phyloP scores from a whole-genome alignment of 2,888 invertebrate species.

The Netelia fuscicornis region DNA sequence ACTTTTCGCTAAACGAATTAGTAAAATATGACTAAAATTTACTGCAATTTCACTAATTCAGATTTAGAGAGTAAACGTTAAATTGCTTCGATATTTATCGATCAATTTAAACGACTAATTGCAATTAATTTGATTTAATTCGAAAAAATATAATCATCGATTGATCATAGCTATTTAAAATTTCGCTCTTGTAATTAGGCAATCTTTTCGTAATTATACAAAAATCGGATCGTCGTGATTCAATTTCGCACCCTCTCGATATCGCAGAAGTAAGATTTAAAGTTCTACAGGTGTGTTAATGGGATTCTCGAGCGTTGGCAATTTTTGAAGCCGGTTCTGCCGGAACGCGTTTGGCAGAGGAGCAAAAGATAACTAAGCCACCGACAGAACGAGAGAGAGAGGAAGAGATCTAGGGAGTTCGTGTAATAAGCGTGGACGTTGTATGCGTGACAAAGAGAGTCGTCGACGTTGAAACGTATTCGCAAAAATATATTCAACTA shows the following conservation, averaged over 20 bases:
- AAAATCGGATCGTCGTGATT: not conserved
- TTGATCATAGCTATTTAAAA: not conserved
- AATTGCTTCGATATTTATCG: not conserved
- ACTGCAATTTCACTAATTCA: no score
- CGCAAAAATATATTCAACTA: constrained; percentile 3
- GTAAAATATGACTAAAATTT: no score
- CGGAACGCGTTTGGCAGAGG: not conserved
- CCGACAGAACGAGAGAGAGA: not conserved
- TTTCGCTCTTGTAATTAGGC: no score
- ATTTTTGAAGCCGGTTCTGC: not conserved
- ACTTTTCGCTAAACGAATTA: no score
- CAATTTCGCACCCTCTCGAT: not conserved
- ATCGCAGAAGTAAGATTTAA: constrained; percentile 8
- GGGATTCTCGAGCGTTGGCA: constrained; percentile 8
- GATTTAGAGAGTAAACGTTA: not conserved
- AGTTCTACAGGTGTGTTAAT: constrained; percentile 11
- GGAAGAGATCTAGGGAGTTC: not conserved
- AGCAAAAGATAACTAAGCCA: not conserved
- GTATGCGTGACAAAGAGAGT: not conserved
- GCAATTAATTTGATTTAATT: not conserved
- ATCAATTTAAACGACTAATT: not conserved
- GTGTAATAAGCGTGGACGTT: not conserved
- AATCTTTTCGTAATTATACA: no score
- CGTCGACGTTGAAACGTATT: constrained; percentile 5
- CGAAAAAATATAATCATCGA: not conserved